phyloP scores from a whole-genome alignment of 2,113 vertebrate species.

The Indicator maculatus region DNA sequence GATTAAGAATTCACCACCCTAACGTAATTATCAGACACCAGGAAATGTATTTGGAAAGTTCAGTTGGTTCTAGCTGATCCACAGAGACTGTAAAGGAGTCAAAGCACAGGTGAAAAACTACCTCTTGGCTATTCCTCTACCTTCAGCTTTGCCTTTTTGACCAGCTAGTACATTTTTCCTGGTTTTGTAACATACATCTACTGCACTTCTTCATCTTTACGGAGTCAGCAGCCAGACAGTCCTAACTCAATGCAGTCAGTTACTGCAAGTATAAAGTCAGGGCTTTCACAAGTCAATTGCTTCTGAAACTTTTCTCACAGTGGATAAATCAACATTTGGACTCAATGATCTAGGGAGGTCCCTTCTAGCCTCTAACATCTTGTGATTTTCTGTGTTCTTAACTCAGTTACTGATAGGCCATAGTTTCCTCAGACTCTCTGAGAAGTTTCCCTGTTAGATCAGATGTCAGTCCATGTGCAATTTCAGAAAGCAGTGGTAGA shows the following conservation, averaged over 20 bases:
- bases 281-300: neutral
- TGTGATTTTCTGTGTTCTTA: neutral
- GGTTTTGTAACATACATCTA: neutral
- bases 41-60: conserved; percentile 42
- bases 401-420: neutral
- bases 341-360: too few relatives aligned
- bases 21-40: conserved; percentile 43
- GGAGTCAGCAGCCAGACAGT: neutral
- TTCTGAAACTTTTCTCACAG: neutral
- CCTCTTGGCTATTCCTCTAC: neutral
- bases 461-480: neutral
- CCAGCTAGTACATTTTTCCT: neutral
- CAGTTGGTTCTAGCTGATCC: neutral
- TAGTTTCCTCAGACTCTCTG: neutral
- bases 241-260: neutral
- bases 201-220: neutral
- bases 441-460: neutral
- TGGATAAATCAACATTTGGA: neutral
- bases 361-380: too few relatives aligned
- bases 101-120: neutral
- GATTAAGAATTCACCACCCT: conserved; percentile 68
- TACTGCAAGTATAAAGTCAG: neutral
- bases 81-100: neutral
- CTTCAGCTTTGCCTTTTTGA: neutral
- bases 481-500: neutral